Evolutionary conservation across 2,888 invertebrate species (phyloP).

Genomic region (Spodoptera exigua): DNA sequence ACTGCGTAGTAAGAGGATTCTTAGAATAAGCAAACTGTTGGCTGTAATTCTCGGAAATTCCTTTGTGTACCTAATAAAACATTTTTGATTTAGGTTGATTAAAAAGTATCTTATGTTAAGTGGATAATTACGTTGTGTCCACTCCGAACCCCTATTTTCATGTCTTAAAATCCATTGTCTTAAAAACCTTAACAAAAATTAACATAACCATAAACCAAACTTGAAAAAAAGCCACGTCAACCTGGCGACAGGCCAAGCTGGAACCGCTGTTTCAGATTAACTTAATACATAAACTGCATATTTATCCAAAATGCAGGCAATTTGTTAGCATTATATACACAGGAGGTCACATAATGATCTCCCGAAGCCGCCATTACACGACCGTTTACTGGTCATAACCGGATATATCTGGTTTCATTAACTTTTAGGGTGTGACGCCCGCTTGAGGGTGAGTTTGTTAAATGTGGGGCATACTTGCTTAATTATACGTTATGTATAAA

Average conservation of each 20-base stretch:
- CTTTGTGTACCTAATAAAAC: too few relatives aligned
- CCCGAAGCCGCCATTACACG: conserved; percentile 53
- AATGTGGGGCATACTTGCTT: conserved; percentile 11
- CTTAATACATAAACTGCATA: conserved; percentile 45
- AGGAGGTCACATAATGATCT: conserved; percentile 59
- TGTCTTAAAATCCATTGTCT: too few relatives aligned
- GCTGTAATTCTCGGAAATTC: too few relatives aligned
- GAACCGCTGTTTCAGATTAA: conserved; percentile 36
- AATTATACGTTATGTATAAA: conserved; percentile 2
- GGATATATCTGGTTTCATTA: conserved; percentile 55
- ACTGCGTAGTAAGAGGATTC: too few relatives aligned
- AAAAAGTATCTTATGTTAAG: too few relatives aligned
- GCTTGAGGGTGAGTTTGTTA: conserved; percentile 35
- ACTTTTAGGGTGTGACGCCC: conserved; percentile 60
- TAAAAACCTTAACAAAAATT: conserved; percentile 5
- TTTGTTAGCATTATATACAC: conserved; percentile 44
- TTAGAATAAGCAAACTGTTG: too few relatives aligned
- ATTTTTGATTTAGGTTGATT: too few relatives aligned
- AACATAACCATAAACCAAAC: conserved; percentile 15
- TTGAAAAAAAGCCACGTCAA: conserved; percentile 32
- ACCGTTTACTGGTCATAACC: conserved; percentile 50
- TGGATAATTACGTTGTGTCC: too few relatives aligned
- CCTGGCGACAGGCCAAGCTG: conserved; percentile 43
- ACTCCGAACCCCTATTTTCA: too few relatives aligned
- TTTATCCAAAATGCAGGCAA: conserved; percentile 51